Conservation (phyloP, 1,140 invertebrate genomes). For the Zaprionus capensis region DNA sequence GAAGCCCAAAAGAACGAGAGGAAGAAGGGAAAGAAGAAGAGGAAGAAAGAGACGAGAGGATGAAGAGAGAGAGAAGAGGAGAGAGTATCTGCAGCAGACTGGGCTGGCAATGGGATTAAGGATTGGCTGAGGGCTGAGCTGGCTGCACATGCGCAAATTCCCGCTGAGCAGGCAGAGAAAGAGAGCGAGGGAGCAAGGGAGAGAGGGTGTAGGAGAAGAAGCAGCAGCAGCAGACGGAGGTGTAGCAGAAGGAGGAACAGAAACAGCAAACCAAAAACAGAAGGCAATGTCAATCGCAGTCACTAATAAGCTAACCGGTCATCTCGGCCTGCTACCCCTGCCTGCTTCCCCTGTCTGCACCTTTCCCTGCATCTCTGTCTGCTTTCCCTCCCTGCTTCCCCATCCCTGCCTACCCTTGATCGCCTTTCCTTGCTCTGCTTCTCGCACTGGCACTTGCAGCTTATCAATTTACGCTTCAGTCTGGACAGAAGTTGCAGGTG, state of each 20-base stretch:
- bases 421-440: conserved; percentile 1
- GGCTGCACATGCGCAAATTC: conserved; percentile 46
- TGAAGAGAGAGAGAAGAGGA: neutral
- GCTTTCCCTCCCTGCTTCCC: no score
- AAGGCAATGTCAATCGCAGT: conserved; percentile 65
- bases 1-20: neutral
- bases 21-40: conserved; percentile 15
- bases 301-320: conserved; percentile 68
- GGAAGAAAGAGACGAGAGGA: neutral
- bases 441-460: conserved; percentile 46
- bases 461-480: conserved; percentile 78
- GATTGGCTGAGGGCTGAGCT: conserved; percentile 5
- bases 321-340: neutral
- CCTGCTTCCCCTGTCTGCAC: neutral
- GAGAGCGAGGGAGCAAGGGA: no score
- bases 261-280: conserved; percentile 32
- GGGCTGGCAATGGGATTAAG: conserved; percentile 8
- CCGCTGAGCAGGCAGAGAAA: conserved; percentile 36
- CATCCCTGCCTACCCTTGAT: neutral
- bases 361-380: neutral
- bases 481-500: conserved; percentile 52
- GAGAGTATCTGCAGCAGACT: neutral
- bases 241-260: neutral
- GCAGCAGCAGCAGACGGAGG: conserved; percentile 7
- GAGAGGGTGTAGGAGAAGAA: neutral